Conservation (phyloP, 2,888 invertebrate species). For the Oligia latruncula region DNA sequence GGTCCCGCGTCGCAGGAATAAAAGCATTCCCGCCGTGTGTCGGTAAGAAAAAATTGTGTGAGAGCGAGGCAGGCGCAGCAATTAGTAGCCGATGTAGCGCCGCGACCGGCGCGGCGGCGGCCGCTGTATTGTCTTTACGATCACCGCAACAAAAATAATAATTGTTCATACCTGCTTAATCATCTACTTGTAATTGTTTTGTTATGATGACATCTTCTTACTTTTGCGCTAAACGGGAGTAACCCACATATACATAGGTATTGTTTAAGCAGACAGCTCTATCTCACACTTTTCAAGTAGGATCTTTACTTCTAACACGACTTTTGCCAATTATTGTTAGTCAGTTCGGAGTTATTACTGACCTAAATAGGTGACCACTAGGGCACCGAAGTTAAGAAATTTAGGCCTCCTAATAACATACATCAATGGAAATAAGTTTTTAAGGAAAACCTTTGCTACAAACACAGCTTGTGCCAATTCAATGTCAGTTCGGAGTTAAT, state of each 20-base stretch:
- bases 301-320: no score
- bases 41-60: conserved; percentile 74
- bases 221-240: no score
- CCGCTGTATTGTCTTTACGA: conserved; percentile 31
- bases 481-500: no score
- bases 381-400: no score
- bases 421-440: no score
- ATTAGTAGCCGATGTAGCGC: conserved; percentile 69
- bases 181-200: neutral
- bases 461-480: no score
- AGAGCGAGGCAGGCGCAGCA: conserved; percentile 70
- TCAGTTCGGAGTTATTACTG: no score
- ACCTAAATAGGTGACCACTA: no score
- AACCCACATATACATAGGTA: neutral
- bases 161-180: neutral
- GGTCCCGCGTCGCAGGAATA: conserved; percentile 80
- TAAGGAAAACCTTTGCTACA: no score
- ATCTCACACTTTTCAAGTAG: neutral
- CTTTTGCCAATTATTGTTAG: no score
- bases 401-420: no score
- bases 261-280: neutral
- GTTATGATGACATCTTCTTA: neutral
- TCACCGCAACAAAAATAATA: neutral
- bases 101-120: conserved; percentile 25
- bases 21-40: conserved; percentile 86